phyloP scores from a whole-genome alignment of 2,797 vertebrate species.

The Anisognathus igniventris region DNA sequence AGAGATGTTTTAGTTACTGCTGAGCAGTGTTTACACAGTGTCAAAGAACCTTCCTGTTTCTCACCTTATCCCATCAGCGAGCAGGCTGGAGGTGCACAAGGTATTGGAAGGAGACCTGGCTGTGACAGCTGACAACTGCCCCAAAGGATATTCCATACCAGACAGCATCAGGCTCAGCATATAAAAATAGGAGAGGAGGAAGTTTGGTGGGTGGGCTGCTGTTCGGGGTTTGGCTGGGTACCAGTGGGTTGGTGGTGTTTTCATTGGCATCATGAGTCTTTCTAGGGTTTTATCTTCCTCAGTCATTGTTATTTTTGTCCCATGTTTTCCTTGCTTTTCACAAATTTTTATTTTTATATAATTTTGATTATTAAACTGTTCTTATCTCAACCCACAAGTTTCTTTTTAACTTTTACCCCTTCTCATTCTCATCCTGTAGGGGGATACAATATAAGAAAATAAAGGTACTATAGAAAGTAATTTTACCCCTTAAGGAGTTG shows the following conservation, averaged over 20 bases:
- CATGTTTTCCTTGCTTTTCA: not conserved
- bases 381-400: not conserved
- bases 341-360: not conserved
- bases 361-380: not conserved
- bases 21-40: not conserved
- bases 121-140: not conserved
- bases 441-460: too few species aligned
- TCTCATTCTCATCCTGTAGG: not conserved
- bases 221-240: fast-evolving
- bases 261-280: not conserved
- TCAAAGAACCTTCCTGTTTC: not conserved
- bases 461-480: too few species aligned
- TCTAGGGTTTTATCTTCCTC: not conserved
- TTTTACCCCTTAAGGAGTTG: too few species aligned
- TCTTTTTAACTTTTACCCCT: not conserved
- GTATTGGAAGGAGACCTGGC: not conserved
- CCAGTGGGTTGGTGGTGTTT: fast-evolving
- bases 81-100: not conserved
- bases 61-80: fast-evolving
- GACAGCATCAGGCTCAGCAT: not conserved
- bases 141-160: not conserved
- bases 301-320: not conserved
- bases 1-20: not conserved
- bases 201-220: not conserved
- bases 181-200: not conserved